Percentiles rank a stretch among this genome's conserved stretches.
These are phyloP conservation scores for Bimastos eiseni DNA, from an alignment of 2,888 invertebrate genomes.

Conservation along the genomic window DNA sequence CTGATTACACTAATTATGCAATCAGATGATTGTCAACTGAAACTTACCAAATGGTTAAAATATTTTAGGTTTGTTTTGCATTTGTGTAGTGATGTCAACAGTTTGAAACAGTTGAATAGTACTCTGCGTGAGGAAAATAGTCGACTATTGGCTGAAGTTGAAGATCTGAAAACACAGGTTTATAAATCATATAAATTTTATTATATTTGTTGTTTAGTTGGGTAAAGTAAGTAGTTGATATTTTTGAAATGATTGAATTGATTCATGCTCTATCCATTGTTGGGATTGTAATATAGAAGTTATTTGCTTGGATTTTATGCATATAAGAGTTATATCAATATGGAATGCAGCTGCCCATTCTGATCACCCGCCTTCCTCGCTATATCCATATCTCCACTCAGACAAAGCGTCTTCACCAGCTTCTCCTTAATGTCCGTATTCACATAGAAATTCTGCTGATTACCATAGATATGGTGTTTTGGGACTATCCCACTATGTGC, in stretches of 20 bases:
- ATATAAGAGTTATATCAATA: no score
- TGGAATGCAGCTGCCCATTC: no score
- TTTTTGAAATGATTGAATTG: not conserved
- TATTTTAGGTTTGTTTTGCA: not conserved
- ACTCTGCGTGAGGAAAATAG: constrained; percentile 30
- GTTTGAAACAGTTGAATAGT: constrained; percentile 29
- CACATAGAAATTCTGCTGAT: no score
- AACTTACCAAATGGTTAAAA: not conserved
- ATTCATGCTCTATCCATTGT: not conserved
- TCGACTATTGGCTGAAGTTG: constrained; percentile 26
- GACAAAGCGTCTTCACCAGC: no score
- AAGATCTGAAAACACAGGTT: constrained; percentile 29
- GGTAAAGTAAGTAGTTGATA: not conserved
- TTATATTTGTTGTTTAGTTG: not conserved
- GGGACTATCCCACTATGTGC: no score
- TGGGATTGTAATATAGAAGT: not conserved
- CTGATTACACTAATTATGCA: not conserved
- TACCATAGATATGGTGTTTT: no score
- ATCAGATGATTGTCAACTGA: not conserved
- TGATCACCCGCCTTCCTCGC: no score
- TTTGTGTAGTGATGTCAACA: constrained; percentile 33
- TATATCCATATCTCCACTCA: no score
- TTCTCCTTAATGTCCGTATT: no score
- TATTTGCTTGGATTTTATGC: not conserved
- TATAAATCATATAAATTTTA: not conserved